phyloP scores from a whole-genome alignment of 2,888 invertebrate species.

The Andrena trimmerana region DNA sequence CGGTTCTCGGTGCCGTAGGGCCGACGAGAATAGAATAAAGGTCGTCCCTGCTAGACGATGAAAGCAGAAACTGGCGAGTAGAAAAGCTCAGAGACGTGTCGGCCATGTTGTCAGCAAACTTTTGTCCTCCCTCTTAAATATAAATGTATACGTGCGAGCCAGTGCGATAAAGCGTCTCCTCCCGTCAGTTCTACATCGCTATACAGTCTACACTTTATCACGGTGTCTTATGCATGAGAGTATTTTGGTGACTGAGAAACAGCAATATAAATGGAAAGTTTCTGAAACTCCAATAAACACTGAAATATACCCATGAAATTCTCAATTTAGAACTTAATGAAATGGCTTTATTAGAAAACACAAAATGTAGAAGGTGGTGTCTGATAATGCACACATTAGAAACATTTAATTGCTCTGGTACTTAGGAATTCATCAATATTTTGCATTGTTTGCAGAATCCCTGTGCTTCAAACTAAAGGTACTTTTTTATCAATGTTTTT shows the following conservation, averaged over 20 bases:
- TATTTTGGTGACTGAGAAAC: not conserved
- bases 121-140: slow-evolving; percentile 77
- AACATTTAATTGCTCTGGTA: too few species aligned
- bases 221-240: not conserved
- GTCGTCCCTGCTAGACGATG: slow-evolving; percentile 69
- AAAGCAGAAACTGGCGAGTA: slow-evolving; percentile 69
- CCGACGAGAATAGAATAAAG: slow-evolving; percentile 71
- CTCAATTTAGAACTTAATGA: too few species aligned
- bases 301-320: not conserved
- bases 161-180: slow-evolving; percentile 68
- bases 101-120: slow-evolving; percentile 76
- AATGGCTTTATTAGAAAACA: too few species aligned
- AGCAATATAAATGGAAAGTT: not conserved
- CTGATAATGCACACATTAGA: too few species aligned
- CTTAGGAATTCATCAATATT: too few species aligned
- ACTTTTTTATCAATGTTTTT: not conserved
- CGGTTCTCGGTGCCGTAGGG: slow-evolving; percentile 66
- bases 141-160: slow-evolving; percentile 73
- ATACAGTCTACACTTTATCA: slow-evolving; percentile 47
- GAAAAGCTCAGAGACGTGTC: slow-evolving; percentile 72
- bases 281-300: not conserved
- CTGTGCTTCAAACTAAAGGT: not conserved
- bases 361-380: too few species aligned
- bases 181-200: slow-evolving; percentile 61
- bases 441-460: too few species aligned